phyloP scores from a whole-genome alignment of 2,888 invertebrate species.

The Coecobrya sp. region DNA sequence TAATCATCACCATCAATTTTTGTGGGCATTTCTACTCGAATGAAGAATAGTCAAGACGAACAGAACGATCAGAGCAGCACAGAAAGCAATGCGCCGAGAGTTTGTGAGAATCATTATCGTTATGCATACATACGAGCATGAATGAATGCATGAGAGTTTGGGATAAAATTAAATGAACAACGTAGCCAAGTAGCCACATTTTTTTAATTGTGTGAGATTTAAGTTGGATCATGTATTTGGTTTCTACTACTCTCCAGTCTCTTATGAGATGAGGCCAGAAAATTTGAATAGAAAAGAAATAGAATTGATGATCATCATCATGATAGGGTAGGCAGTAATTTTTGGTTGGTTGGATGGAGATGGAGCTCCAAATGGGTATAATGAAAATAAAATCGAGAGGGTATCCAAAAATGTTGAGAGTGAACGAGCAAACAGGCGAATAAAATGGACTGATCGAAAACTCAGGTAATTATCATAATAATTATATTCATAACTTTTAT shows the following conservation, averaged over 20 bases:
- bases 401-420: conserved; percentile 2
- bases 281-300: conserved; percentile 36
- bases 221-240: conserved; percentile 36
- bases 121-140: too few species aligned
- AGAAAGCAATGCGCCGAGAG: too few species aligned
- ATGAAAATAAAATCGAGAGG: conserved; percentile 50
- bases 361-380: conserved; percentile 38
- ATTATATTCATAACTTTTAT: conserved; percentile 71
- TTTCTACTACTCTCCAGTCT: background rate
- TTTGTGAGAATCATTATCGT: background rate
- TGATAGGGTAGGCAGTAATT: conserved; percentile 28
- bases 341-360: conserved; percentile 48
- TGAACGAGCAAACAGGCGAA: background rate
- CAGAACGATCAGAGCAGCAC: background rate
- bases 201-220: conserved; percentile 56
- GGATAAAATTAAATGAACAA: conserved; percentile 38
- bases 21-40: conserved; percentile 11
- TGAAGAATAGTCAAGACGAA: conserved; percentile 10
- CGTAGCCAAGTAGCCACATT: conserved; percentile 36
- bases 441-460: conserved; percentile 66
- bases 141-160: conserved; percentile 16
- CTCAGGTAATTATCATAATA: conserved; percentile 71
- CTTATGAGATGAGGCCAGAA: background rate
- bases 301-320: conserved; percentile 7
- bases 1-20: conserved; percentile 58